phyloP scores from a whole-genome alignment of 2,888 invertebrate genomes.

The Clistopyga incitator region DNA sequence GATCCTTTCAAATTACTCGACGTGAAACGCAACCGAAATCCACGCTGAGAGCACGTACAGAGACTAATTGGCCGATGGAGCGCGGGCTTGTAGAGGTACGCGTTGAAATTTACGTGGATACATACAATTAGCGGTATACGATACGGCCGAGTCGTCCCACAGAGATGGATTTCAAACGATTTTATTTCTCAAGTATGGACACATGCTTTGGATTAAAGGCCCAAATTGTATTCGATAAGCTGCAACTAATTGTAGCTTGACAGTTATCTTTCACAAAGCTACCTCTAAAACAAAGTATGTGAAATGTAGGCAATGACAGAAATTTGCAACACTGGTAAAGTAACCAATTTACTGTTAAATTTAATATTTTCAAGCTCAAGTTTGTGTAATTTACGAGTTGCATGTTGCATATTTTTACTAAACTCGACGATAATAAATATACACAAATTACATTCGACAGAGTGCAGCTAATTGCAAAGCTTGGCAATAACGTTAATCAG shows the following conservation, averaged over 20 bases:
- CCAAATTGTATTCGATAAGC: not conserved
- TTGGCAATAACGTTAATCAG: constrained; percentile 23
- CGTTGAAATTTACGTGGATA: constrained; percentile 12
- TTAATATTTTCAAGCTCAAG: too few relatives aligned
- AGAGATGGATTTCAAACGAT: constrained; percentile 13
- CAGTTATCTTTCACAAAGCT: constrained; percentile 9
- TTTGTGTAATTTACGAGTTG: too few relatives aligned
- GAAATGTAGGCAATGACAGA: too few relatives aligned
- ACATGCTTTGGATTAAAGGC: not conserved
- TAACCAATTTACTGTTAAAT: too few relatives aligned
- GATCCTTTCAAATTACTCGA: constrained; percentile 54
- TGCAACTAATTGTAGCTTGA: constrained; percentile 29
- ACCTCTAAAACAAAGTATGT: not conserved
- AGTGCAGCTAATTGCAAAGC: constrained; percentile 29
- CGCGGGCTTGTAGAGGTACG: constrained; percentile 8
- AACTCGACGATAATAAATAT: not conserved
- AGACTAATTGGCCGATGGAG: constrained; percentile 24
- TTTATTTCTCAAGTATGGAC: not conserved
- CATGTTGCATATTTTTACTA: too few relatives aligned
- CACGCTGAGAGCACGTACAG: constrained; percentile 33
- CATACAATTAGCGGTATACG: constrained; percentile 12
- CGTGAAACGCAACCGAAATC: constrained; percentile 30
- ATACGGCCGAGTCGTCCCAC: not conserved
- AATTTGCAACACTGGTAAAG: too few relatives aligned
- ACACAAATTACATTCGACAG: not conserved